These are phyloP conservation scores for Tribolium castaneum DNA, from an alignment of 1,140 invertebrate species.

Conservation along the genomic window DNA sequence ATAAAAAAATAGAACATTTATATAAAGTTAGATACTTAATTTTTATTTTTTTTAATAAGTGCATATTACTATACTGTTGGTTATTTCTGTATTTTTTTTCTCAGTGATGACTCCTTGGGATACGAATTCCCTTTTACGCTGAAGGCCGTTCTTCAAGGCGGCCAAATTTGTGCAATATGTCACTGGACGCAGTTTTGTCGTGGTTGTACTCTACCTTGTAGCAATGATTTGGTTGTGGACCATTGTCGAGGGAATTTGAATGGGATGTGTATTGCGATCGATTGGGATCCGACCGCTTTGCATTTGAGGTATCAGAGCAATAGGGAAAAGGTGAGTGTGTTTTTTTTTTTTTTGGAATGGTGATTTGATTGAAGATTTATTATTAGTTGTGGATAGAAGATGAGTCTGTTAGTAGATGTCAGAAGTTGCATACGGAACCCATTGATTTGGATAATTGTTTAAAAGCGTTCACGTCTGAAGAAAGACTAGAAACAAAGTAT, in stretches of 20 bases:
- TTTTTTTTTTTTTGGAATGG: neutral
- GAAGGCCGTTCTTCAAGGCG: conserved; percentile 78
- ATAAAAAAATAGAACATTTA: too few relatives aligned
- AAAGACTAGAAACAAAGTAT: conserved; percentile 86
- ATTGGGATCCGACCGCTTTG: conserved; percentile 91
- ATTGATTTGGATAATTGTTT: conserved; percentile 85
- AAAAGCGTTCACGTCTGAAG: conserved; percentile 86
- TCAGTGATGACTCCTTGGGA: conserved; percentile 88
- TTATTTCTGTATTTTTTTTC: conserved; percentile 54
- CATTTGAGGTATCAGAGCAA: conserved; percentile 88
- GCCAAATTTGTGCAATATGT: conserved; percentile 82
- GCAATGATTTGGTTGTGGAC: conserved; percentile 64
- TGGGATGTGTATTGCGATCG: conserved; percentile 74
- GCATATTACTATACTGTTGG: neutral
- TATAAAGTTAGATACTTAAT: too few relatives aligned
- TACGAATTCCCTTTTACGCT: conserved; percentile 91
- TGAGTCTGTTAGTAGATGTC: conserved; percentile 75
- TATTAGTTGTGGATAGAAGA: conserved; percentile 77
- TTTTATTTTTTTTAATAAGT: too few relatives aligned
- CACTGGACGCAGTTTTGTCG: conserved; percentile 88
- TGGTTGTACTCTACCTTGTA: conserved; percentile 83
- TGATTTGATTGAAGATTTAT: conserved; percentile 22
- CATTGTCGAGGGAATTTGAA: conserved; percentile 48
- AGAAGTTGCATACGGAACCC: conserved; percentile 78
- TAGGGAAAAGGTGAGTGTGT: conserved; percentile 75